Percentiles rank a stretch among this genome's conserved stretches.
Evolutionary conservation across 1,140 invertebrate genomes (phyloP).

Genomic region (Bactericera cockerelli): DNA sequence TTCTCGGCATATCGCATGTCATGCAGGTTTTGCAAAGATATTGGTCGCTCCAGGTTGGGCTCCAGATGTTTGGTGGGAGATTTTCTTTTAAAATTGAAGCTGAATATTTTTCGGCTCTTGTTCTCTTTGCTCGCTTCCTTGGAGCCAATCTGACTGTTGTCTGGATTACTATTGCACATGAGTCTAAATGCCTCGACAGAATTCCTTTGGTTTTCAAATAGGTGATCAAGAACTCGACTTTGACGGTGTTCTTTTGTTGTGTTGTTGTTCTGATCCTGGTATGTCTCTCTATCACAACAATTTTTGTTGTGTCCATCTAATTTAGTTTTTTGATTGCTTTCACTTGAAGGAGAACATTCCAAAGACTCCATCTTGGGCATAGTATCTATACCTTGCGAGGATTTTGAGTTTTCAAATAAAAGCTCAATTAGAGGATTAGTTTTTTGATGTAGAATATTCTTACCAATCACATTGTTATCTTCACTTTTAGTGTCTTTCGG

Average conservation of each 20-base stretch:
- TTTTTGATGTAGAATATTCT: not conserved
- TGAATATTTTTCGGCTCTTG: not conserved
- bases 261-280: no score
- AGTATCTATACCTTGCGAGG: no score
- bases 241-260: no score
- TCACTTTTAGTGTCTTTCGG: no score
- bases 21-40: not conserved
- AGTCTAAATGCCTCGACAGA: not conserved
- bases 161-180: not conserved
- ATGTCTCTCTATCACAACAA: no score
- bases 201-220: conserved; percentile 6
- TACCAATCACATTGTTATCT: not conserved
- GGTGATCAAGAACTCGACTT: not conserved
- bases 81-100: conserved; percentile 2
- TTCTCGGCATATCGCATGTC: not conserved
- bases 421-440: not conserved
- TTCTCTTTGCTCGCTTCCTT: no score
- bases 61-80: no score
- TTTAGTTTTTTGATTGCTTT: no score
- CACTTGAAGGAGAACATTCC: no score
- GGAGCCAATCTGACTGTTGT: not conserved
- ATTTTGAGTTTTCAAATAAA: not conserved
- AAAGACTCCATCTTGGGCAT: no score
- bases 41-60: not conserved
- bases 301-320: no score